Conservation (phyloP, 2,113 vertebrate species). For the Cyphomyrus plagiostoma region DNA sequence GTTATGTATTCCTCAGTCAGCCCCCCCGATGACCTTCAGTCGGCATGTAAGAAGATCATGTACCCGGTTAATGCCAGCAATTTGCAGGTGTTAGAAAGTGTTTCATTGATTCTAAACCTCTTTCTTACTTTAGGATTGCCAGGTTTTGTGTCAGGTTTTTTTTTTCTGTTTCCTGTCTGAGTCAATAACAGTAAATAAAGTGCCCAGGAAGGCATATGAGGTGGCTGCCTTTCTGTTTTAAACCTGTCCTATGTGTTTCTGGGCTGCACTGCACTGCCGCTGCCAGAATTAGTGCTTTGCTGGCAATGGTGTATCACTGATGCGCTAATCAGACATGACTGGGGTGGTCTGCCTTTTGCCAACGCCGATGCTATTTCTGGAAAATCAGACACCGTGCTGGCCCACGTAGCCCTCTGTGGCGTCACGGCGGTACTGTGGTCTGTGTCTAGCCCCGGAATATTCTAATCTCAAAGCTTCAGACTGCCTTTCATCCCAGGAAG, state of each 20-base stretch:
- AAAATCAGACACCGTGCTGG: not conserved
- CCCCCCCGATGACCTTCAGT: not conserved
- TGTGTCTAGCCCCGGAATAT: not conserved
- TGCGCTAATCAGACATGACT: not conserved
- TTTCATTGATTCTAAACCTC: not conserved
- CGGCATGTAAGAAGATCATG: not conserved
- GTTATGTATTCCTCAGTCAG: not conserved
- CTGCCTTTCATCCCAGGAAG: not conserved
- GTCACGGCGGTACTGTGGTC: not conserved
- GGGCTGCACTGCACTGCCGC: not conserved
- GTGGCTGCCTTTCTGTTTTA: not conserved
- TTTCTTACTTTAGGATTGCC: not conserved
- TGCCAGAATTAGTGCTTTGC: not conserved
- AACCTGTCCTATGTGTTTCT: not conserved
- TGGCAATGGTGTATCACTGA: not conserved
- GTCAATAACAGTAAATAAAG: too few relatives aligned
- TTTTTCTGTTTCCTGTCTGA: not conserved
- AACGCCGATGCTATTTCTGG: constrained; percentile 7
- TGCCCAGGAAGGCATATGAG: not conserved
- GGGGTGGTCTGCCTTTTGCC: not conserved
- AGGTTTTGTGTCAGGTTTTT: not conserved
- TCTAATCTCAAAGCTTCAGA: not conserved
- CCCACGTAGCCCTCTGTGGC: not conserved
- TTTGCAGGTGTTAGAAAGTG: not conserved
- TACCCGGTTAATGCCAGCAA: not conserved